Conservation (phyloP, 1,140 invertebrate genomes). For the Drosophila grimshawi region DNA sequence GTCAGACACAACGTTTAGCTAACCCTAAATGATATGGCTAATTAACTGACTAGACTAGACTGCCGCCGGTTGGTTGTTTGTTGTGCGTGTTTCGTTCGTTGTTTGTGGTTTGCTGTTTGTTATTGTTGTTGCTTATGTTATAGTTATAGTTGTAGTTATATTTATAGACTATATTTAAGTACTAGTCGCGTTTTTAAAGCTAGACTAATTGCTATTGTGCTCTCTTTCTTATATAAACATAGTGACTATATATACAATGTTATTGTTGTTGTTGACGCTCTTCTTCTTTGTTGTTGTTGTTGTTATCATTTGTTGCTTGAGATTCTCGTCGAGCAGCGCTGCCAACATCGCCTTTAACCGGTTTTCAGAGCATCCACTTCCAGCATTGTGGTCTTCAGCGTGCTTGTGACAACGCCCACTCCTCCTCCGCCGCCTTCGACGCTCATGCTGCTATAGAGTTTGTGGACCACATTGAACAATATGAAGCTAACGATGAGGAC, state of each 20-base stretch:
- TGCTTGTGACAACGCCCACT: slow-evolving; percentile 31
- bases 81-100: neutral
- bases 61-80: neutral
- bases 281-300: neutral
- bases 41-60: slow-evolving; percentile 46
- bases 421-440: neutral
- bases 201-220: neutral
- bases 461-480: slow-evolving; percentile 78
- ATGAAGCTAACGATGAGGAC: slow-evolving; percentile 80
- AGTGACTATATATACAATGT: neutral
- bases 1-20: slow-evolving; percentile 15
- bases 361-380: slow-evolving; percentile 69
- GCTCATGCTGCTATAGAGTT: slow-evolving; percentile 65
- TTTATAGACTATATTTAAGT: neutral
- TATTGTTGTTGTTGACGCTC: neutral
- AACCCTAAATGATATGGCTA: slow-evolving; percentile 40
- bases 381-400: slow-evolving; percentile 57
- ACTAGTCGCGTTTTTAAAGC: neutral
- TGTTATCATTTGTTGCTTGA: slow-evolving; percentile 4
- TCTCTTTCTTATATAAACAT: neutral
- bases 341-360: slow-evolving; percentile 51
- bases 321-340: slow-evolving; percentile 23
- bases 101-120: neutral
- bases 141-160: neutral
- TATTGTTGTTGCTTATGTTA: neutral